Evolutionary conservation across 2,113 vertebrate species (phyloP), one percentile per base, ranked within the genome.

Genomic region (Spea bombifrons): DNA sequence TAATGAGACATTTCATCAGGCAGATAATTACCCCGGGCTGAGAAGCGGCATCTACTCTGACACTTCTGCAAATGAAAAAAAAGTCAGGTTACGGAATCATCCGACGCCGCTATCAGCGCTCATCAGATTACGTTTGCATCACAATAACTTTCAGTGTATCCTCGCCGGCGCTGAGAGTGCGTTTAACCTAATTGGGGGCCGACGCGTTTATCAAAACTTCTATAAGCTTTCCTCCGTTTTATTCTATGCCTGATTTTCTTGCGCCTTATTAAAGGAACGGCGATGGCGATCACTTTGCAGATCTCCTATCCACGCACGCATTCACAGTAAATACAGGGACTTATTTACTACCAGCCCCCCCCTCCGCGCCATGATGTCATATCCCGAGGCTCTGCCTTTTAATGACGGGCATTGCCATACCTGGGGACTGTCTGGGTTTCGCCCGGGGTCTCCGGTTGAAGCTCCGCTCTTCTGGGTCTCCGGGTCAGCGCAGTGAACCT

Each of bases 1-100:
- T 86, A 89, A 86, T 73, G 84, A 89, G 88, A 86, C 78, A 86
- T 86, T 87, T 89, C 77, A 84, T 81, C 80, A 86, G 67, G 79
- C 75, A 84, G 83, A 86, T 86, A 83, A 86, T 88, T 85, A 83
- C 72, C 77, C 64, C 30, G 80, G 50, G 82, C 84, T 73, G 71
- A 82, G 83, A 68, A 84, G 49, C 66, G 45, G 30, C 73, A 81
- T 52, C 50, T 70, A 66, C 67, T 67, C 80, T 85, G 79, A 75
- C 82, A 85, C 80, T 80, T 81, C 66, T 86, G 66, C 76, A 87
- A 85, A 78, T 72, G 69, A 50, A 64, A 78, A 65, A 76, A 78
- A 81, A 72, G 86, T 84, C 75, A 50, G 67, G 64, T 67, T 78
- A 83, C 73, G 30, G 75, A 85, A 72, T 86, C 84, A 83, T 70